Evolutionary conservation across 2,888 invertebrate genomes (phyloP), one percentile per base, ranked within the genome.

Genomic region (Latrodectus elegans): DNA sequence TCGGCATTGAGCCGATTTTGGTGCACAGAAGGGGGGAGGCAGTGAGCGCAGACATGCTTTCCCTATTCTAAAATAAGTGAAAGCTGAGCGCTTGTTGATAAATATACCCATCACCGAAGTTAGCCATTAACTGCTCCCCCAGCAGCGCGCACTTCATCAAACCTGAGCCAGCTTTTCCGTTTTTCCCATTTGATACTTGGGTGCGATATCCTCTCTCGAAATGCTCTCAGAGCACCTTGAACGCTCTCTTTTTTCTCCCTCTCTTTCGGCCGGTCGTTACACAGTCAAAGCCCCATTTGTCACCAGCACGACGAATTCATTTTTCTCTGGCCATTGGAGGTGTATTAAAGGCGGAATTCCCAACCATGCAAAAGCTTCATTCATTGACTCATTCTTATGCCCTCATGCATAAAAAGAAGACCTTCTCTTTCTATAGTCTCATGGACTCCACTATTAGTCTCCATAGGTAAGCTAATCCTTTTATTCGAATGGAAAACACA

Each of bases 171-270:
- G 65, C 65, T 65, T 60, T 60, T 68, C 70, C 86, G 86, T 77
- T 87, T 87, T 87, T 87, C 81, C 86, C 81, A 81, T 87, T 87
- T 87, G 86, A 87, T 87, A 87, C 76, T 82, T 87, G 81, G 76
- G 77, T 53, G 81, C 81, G 86, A 87, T 87, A 87, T 72, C 81
- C 81, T 81, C 81, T 72, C 76, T 87, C 86, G 73, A 81, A 87
- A 87, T 80, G 73, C 83, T 70, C 74, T 72, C 70, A 60, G 70
- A 51, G 74, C 75, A 65, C 73, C 78, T 74, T 73, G 64, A 65
- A 53, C 70, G 49, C 77, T 64, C 67, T 52, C 77, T 67, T 76
- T 75, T 71, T 80, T 71, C 68, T 65, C 55, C 64, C 84, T 78
- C 51, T 67, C 84, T 70, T 68, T 65, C 76, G 67, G 64, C 60